These are phyloP conservation scores for Cyanoderma ruficeps DNA, from an alignment of 2,113 vertebrate genomes.

Conservation along the genomic window DNA sequence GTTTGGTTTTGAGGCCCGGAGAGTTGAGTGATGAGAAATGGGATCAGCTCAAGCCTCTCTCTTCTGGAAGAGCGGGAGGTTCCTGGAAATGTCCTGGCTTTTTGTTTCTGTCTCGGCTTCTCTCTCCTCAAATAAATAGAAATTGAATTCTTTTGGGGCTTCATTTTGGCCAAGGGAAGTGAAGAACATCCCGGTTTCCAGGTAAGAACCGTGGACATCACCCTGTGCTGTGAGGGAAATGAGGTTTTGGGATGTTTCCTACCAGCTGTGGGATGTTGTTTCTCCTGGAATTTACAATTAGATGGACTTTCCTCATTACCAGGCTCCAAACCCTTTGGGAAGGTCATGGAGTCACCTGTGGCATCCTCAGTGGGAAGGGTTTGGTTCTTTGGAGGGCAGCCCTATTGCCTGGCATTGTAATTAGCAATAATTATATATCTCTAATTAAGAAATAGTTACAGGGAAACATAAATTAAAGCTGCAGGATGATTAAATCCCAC, in stretches of 20 bases:
- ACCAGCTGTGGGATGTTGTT: rapidly evolving
- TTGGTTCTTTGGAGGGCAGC: background rate
- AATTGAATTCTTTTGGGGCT: background rate
- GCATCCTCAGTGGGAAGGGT: background rate
- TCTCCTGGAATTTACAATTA: background rate
- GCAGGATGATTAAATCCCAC: background rate
- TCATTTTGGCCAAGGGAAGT: rapidly evolving
- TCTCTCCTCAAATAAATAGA: rapidly evolving
- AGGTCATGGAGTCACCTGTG: rapidly evolving
- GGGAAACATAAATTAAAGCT: background rate
- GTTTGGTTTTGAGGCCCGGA: conserved; percentile 24
- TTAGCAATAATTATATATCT: background rate
- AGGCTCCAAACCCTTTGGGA: background rate
- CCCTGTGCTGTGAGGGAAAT: background rate
- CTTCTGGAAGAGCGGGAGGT: background rate
- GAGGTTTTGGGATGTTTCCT: background rate
- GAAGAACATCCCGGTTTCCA: background rate
- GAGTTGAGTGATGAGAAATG: background rate
- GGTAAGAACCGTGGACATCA: rapidly evolving
- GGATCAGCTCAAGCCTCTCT: background rate
- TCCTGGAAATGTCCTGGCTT: conserved; percentile 24
- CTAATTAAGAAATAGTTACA: background rate
- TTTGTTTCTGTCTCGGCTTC: background rate
- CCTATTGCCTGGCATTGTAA: background rate
- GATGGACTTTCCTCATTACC: rapidly evolving